Evolutionary conservation across 1,140 invertebrate species (phyloP).

Genomic region (Aphaenogaster floridana): DNA sequence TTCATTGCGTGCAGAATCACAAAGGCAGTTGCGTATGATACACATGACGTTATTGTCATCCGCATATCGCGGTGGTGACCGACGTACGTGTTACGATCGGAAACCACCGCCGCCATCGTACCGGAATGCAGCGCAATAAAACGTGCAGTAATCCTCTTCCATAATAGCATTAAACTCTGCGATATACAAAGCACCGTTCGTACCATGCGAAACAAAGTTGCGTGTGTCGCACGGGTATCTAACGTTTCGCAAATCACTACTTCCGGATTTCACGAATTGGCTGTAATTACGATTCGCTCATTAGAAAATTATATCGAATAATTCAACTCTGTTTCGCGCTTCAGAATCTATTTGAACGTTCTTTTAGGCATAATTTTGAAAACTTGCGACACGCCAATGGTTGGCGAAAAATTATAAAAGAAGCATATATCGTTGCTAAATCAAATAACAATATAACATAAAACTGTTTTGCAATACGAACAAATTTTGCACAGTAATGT

Average conservation of each 20-base stretch:
- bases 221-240: not conserved
- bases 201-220: not conserved
- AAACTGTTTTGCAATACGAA: not conserved
- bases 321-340: not conserved
- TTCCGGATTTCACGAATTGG: not conserved
- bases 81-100: constrained; percentile 31
- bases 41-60: constrained; percentile 15
- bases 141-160: constrained; percentile 2
- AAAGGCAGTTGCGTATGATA: constrained; percentile 31
- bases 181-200: constrained; percentile 23
- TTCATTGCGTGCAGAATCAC: constrained; percentile 1
- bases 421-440: not conserved
- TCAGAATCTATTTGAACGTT: not conserved
- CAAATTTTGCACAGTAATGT: not conserved
- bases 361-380: not conserved
- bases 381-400: not conserved
- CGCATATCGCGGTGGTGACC: not conserved
- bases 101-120: constrained; percentile 10
- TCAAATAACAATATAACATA: not conserved
- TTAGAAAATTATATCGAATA: constrained; percentile 1
- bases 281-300: not conserved
- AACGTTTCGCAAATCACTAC: not conserved
- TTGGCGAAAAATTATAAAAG: not conserved
- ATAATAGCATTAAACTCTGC: constrained; percentile 33
- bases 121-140: constrained; percentile 31